These are phyloP conservation scores for Euproctis similis DNA, from an alignment of 2,888 invertebrate genomes.

Conservation along the genomic window DNA sequence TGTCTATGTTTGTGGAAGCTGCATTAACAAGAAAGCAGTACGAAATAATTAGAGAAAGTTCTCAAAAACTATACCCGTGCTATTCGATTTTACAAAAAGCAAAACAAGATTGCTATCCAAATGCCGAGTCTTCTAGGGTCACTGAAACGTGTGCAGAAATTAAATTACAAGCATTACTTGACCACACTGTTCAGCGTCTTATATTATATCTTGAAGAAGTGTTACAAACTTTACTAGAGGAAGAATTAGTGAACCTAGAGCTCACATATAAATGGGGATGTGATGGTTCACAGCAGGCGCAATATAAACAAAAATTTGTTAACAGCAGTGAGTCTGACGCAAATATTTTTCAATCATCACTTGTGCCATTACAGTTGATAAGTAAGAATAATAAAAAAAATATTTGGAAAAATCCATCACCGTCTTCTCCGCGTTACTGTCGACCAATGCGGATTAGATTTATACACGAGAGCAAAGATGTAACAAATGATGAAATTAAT, in stretches of 20 bases:
- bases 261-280: conserved; percentile 18
- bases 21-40: background rate
- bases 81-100: background rate
- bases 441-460: background rate
- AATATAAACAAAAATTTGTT: conserved; percentile 15
- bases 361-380: conserved; percentile 19
- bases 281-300: conserved; percentile 19
- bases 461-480: background rate
- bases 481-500: background rate
- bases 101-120: background rate
- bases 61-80: background rate
- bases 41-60: background rate
- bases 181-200: background rate
- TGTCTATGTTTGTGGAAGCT: no score
- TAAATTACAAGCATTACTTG: background rate
- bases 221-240: background rate
- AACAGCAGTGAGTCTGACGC: conserved; percentile 10
- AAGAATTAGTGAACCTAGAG: background rate
- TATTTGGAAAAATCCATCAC: conserved; percentile 24
- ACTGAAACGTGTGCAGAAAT: background rate
- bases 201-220: background rate
- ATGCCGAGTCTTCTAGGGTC: background rate
- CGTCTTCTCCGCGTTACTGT: conserved; percentile 21
- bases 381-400: conserved; percentile 13
- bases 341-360: conserved; percentile 20